Evolutionary conservation across 92 coral and sea anemone species (phyloP).

Genomic region (Chrysogorgia sp.): DNA sequence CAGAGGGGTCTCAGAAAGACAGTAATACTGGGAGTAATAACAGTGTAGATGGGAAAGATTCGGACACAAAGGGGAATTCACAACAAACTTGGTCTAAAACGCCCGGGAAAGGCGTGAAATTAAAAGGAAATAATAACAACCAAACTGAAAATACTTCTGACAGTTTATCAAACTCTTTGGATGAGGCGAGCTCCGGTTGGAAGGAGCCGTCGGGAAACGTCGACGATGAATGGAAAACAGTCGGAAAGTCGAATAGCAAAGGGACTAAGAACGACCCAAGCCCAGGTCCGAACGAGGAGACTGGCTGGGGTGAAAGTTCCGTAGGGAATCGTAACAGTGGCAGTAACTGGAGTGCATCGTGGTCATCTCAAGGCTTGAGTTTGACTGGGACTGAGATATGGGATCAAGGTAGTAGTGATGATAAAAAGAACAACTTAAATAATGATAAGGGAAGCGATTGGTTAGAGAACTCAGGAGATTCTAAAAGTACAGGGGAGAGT

Average conservation of each 20-base stretch:
- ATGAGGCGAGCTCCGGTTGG: slow-evolving; percentile 84
- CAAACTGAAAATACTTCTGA: slow-evolving; percentile 2
- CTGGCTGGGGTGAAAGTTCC: slow-evolving; percentile 92
- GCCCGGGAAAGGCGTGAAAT: slow-evolving; percentile 85
- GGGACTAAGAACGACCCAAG: slow-evolving; percentile 16
- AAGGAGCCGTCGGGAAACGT: slow-evolving; percentile 10
- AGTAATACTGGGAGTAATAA: slow-evolving; percentile 1
- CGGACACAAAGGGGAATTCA: slow-evolving; percentile 25
- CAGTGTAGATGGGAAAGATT: slow-evolving; percentile 29
- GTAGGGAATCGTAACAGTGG: slow-evolving; percentile 33
- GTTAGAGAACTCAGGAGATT: slow-evolving; percentile 66
- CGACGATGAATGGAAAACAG: slow-evolving; percentile 32
- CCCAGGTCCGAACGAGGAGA: slow-evolving; percentile 35
- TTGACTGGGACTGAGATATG: slow-evolving; percentile 46
- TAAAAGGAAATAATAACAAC: slow-evolving; percentile 52
- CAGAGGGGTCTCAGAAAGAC: not conserved
- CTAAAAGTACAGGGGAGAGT: slow-evolving; percentile 50
- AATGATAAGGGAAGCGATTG: slow-evolving; percentile 80
- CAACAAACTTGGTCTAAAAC: slow-evolving; percentile 82
- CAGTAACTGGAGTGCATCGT: slow-evolving; percentile 50
- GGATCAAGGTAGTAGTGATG: slow-evolving; percentile 31
- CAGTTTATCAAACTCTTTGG: slow-evolving; percentile 46
- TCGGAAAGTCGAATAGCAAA: slow-evolving; percentile 27
- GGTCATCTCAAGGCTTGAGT: slow-evolving; percentile 80
- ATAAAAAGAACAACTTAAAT: slow-evolving; percentile 57